A percentile compares a stretch with the other conserved stretches of the same genome.
These are phyloP conservation scores for Eubasilissa splendida DNA, from an alignment of 2,888 invertebrate species.

Conservation along the genomic window DNA sequence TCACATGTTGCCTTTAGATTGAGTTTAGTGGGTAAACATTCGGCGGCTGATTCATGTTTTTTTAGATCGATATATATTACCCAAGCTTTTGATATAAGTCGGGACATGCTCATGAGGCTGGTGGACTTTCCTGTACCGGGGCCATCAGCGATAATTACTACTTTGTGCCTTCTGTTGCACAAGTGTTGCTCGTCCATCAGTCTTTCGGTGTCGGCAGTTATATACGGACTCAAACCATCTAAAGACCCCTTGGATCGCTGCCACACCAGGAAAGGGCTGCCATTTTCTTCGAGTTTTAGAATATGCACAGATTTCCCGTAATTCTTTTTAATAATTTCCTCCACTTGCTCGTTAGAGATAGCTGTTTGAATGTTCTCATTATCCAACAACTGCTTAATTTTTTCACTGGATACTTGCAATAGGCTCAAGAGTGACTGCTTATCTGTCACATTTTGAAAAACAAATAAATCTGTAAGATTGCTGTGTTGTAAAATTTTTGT, in stretches of 20 bases:
- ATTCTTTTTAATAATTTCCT: background rate
- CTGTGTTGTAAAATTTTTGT: background rate
- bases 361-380: background rate
- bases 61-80: background rate
- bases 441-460: background rate
- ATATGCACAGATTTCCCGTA: background rate
- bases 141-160: background rate
- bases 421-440: background rate
- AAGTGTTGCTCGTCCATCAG: background rate
- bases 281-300: background rate
- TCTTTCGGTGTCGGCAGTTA: background rate
- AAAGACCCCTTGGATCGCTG: background rate
- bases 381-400: background rate
- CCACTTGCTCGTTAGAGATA: background rate
- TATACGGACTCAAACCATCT: background rate
- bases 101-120: background rate
- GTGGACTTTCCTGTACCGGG: slow-evolving; percentile 8
- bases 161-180: background rate
- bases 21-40: background rate
- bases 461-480: background rate
- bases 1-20: background rate
- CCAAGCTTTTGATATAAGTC: background rate
- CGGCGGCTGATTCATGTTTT: background rate
- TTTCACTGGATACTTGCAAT: background rate
- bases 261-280: background rate